Base-by-base conservation (phyloP, 1,140 invertebrate species). In the Drosophila erecta region DNA sequence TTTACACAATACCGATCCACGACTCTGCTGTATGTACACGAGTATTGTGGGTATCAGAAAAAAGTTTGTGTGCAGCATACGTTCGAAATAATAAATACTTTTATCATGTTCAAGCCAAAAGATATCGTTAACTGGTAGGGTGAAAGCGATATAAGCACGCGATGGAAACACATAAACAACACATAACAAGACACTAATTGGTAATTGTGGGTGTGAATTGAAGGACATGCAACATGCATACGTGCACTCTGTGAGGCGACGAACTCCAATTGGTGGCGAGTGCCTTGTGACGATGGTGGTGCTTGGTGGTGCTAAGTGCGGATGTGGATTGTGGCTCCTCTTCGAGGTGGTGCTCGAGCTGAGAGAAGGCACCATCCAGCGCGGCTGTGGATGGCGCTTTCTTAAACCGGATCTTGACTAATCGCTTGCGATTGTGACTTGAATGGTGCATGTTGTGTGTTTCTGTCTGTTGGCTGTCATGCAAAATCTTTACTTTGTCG, bases 401-500 rank as follows among this genome's bases (percentile, higher is more conserved):
- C 30, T 46, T 55, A 17, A 74, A 64, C 51, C 69, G 59, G 60
- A 78, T 46, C 66, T 72, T 71, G 41, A 70, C 14, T 59, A 72
- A 56, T 55, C 62, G 60, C 37, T 67, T 67, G 79, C 61, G 24
- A 46, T 60, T 55, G 41, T 46, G 72, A 33, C 75, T 51, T 58
- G 60, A 14, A 50, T 71, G 50, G 24, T 57, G 64, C 37, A 56
- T 56, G 59, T 57, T 30, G 66, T 53, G 62, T 64, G 70, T 37
- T 64, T 71, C 65, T 59, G 78, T 73, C 46, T 58, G 61, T 66
- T 85, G 64, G 37, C 33, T 51, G 51, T 79, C 84, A 84, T 80
- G 81, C 81, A 90, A 72, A 69, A 90, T 90, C 61, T 81, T 91
- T 91, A 91, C 90, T 90, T 91, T 91, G 62, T 91, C 90, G 66